These are phyloP conservation scores for Acrocera orbiculus DNA, from an alignment of 2,888 invertebrate genomes.

Conservation along the genomic window DNA sequence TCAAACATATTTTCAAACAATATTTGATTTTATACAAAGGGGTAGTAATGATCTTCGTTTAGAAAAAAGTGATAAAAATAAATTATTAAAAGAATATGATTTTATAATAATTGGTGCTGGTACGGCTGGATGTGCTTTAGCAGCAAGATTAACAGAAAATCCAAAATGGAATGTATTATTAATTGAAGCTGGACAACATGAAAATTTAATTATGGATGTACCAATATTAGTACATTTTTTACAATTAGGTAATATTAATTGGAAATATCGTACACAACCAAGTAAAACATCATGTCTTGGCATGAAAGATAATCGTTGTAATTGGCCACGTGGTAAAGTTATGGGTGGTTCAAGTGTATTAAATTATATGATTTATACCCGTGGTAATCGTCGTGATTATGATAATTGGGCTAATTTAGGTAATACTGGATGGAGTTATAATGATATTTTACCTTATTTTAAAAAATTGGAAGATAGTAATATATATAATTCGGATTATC, in stretches of 20 bases:
- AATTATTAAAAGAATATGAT: constrained; percentile 40
- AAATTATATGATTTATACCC: constrained; percentile 65
- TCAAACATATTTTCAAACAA: constrained; percentile 18
- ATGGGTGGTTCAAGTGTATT: constrained; percentile 66
- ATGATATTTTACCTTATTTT: constrained; percentile 55
- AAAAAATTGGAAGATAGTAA: constrained; percentile 57
- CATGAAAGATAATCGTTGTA: constrained; percentile 54
- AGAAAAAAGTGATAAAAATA: constrained; percentile 23
- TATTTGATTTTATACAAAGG: constrained; percentile 24
- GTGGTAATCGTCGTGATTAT: constrained; percentile 54
- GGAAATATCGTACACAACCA: constrained; percentile 66
- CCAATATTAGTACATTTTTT: constrained; percentile 55
- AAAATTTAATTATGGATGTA: constrained; percentile 56
- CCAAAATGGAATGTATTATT: constrained; percentile 45
- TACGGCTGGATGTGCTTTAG: constrained; percentile 59
- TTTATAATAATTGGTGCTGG: constrained; percentile 67
- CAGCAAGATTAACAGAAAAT: constrained; percentile 54
- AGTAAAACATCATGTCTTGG: constrained; percentile 54
- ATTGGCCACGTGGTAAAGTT: constrained; percentile 66
- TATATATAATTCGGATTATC: constrained; percentile 34
- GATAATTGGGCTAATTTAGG: constrained; percentile 57
- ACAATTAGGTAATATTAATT: constrained; percentile 52
- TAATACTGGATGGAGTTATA: constrained; percentile 56
- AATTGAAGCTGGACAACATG: constrained; percentile 54
- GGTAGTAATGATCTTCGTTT: constrained; percentile 23